Evolutionary conservation across 2,888 invertebrate genomes (phyloP), one percentile per base, ranked within the genome.

Genomic region (Archaeoteleia sp.): DNA sequence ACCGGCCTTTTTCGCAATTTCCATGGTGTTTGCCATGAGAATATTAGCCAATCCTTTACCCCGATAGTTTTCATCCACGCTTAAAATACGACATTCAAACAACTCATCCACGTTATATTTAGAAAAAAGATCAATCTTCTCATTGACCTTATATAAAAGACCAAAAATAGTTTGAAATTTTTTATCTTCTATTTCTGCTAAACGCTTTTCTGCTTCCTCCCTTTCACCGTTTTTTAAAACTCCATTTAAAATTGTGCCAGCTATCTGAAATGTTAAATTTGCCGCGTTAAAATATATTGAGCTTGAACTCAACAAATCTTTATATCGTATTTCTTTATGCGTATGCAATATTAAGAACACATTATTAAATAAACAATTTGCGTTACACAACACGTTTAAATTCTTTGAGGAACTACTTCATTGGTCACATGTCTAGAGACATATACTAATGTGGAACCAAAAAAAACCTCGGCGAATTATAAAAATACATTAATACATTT

Each of bases 241-340:
- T n/a, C 94, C 94, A 77, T 94, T 94, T 45, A 95, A 84, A 6
- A 91, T 90, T 23, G 94, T 92, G 27, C 93, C 95, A 17, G 92
- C 89, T 70, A 95, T 91, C 93, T 94, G 86, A 42, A 88, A 85
- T 82, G 74, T 74, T 40, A 15, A 5, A 42, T 34, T 34, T 23
- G 1, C 8, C 14, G 5, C 12, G 10, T 43, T 43, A 14, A 9
- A 12, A 27, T 5, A 25, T 23, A 27, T 9, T 6, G 5, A 3
- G 15, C 13, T 37, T n/a, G n/a, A n/a, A n/a, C n/a, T n/a, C n/a
- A n/a, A n/a, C n/a, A n/a, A n/a, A n/a, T n/a, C n/a, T n/a, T n/a
- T n/a, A n/a, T n/a, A n/a, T n/a, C n/a, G n/a, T n/a, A n/a, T n/a
- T n/a, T n/a, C n/a, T n/a, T n/a, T n/a, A n/a, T n/a, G n/a, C n/a